phyloP scores from a whole-genome alignment of 2,797 vertebrate species.

The Hipposideros larvatus region DNA sequence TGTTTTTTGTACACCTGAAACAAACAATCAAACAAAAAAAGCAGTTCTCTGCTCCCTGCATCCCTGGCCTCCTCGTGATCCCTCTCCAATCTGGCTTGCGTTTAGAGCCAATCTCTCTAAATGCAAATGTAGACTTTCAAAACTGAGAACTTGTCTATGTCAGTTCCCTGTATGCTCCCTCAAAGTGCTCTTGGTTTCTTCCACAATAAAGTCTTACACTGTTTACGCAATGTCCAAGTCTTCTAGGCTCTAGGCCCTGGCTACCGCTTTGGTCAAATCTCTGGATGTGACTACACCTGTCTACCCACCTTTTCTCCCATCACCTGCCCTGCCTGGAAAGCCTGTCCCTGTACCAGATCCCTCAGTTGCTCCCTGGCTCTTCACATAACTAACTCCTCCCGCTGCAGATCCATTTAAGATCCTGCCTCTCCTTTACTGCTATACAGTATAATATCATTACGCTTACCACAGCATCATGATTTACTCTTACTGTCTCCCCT shows the following conservation, averaged over 20 bases:
- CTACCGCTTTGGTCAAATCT: not conserved
- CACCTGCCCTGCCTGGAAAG: not conserved
- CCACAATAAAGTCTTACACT: not conserved
- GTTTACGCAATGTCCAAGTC: not conserved
- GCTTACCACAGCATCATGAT: not conserved
- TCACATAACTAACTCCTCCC: not conserved
- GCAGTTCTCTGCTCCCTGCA: rapidly evolving
- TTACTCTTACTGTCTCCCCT: not conserved
- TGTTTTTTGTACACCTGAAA: too few species aligned
- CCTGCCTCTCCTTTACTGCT: not conserved
- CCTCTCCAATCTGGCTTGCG: not conserved
- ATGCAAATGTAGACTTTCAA: not conserved
- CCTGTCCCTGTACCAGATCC: too few species aligned
- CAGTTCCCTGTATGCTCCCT: rapidly evolving
- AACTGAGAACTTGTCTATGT: not conserved
- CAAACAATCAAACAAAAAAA: too few species aligned
- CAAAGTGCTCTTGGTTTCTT: not conserved
- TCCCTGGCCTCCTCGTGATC: not conserved
- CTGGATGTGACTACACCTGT: not conserved
- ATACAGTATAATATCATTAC: too few species aligned
- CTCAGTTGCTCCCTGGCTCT: rapidly evolving
- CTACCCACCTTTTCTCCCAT: not conserved
- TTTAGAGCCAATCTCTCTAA: not conserved
- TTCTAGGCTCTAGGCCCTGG: not conserved
- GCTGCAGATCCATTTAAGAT: not conserved